Evolutionary conservation across 1,140 invertebrate species (phyloP).

Genomic region (Ladona fulva): DNA sequence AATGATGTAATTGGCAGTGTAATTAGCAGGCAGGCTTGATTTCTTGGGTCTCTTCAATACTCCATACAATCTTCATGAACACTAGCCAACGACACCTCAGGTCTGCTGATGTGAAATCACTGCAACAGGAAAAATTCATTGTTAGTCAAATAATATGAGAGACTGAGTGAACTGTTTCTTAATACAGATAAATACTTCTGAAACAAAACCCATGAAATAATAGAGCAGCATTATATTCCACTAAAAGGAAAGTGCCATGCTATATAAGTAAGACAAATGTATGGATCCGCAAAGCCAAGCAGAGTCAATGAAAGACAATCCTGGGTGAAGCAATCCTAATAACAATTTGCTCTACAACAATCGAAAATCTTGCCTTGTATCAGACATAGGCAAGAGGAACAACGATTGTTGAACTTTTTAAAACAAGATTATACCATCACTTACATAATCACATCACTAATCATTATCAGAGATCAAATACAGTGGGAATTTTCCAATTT

Average conservation of each 20-base stretch:
- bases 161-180: too few species aligned
- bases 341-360: background rate
- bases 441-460: too few species aligned
- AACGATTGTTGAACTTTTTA: background rate
- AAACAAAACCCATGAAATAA: too few species aligned
- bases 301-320: background rate
- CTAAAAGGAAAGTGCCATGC: too few species aligned
- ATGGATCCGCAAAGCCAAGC: background rate
- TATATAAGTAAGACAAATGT: too few species aligned
- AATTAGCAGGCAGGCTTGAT: background rate
- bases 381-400: background rate
- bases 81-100: background rate
- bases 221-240: too few species aligned
- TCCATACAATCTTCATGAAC: background rate
- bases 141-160: too few species aligned
- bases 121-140: background rate
- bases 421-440: too few species aligned
- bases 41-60: background rate
- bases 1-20: background rate
- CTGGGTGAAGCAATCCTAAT: background rate
- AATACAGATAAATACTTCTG: too few species aligned
- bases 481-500: too few species aligned
- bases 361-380: background rate
- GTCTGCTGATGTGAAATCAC: background rate
- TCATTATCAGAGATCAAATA: too few species aligned